Evolutionary conservation across 92 coral and sea anemone species (phyloP), one percentile per base, ranked within the genome.

Genomic region (Anthopleura xanthogrammica): DNA sequence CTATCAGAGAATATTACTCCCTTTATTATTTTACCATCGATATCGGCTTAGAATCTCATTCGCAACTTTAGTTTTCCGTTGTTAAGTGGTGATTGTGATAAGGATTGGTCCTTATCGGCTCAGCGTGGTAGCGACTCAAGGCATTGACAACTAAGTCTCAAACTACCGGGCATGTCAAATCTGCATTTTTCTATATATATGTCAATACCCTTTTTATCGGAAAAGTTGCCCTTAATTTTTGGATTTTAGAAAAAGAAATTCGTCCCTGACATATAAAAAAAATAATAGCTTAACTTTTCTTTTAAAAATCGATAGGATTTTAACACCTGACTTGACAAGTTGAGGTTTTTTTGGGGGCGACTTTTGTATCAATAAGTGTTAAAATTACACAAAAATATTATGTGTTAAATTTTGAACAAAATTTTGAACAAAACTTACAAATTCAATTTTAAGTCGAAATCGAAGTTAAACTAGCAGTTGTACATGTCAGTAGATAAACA

Each of bases 21-120:
- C 19, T 77, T 39, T 77, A 46, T 80, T 29, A 29, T 72, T 79
- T 54, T 80, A 65, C 57, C 74, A 1, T 23, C 58, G 41, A 77
- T 77, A 77, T 77, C 80, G 60, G 80, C 80, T 77, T 77, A 77
- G 19, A 77, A 23, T 46, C 80, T 77, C 43, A 29, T 9, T 64
- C 36, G 19, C 77, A 40, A 17, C 52, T 73, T 40, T 4, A 58
- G 52, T 58, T 79, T 79, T 79, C 82, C 54, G 41, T 79, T 79
- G 60, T 29, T 52, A 79, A 79, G 82, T 58, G 65, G 10, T 68
- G 42, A 68, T 41, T 57, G 14, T 58, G 82, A 60, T 79, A 60
- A 79, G 58, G 82, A 56, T 60, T 79, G 19, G 50, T 52, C 43
- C 60, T 24, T 46, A 50, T 77, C 58, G 14, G 74, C 74, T 68